Evolutionary conservation across 2,888 invertebrate genomes (phyloP).

Genomic region (Aspidiotus destructor): DNA sequence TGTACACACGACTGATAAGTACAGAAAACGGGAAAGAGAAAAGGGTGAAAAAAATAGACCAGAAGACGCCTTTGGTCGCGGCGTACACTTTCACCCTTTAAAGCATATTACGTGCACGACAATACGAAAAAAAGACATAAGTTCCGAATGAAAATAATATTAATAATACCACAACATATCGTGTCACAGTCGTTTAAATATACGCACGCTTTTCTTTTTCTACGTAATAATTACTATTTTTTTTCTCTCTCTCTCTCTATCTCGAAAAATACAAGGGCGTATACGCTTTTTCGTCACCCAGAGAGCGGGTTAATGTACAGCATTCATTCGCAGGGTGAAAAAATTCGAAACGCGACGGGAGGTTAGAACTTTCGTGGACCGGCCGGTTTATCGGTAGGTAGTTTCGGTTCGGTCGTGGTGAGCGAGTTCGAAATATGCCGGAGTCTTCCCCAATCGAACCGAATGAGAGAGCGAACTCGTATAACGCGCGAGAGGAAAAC

Average conservation of each 20-base stretch:
- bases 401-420: slow-evolving; percentile 18
- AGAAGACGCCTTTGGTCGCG: slow-evolving; percentile 11
- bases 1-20: no score
- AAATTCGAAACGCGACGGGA: slow-evolving; percentile 13
- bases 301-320: slow-evolving; percentile 21
- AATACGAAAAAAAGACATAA: not conserved
- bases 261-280: slow-evolving; percentile 3
- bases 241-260: no score
- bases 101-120: not conserved
- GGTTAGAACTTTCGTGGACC: slow-evolving; percentile 21
- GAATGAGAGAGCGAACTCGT: not conserved
- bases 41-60: slow-evolving; percentile 5
- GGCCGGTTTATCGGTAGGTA: slow-evolving; percentile 25
- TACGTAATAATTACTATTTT: no score
- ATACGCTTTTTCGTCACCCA: slow-evolving; percentile 2
- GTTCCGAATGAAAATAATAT: not conserved
- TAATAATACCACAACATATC: slow-evolving; percentile 8
- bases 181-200: slow-evolving; percentile 15
- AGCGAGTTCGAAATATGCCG: slow-evolving; percentile 16
- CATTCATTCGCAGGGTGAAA: slow-evolving; percentile 17
- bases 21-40: no score
- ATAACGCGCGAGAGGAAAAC: not conserved
- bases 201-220: slow-evolving; percentile 8
- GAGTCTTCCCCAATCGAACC: not conserved
- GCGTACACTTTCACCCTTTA: slow-evolving; percentile 1